A percentile compares a stretch with the other conserved stretches of the same genome.
Conservation (phyloP, 2,888 invertebrate genomes). For the Drosophila nr. perissopoda region DNA sequence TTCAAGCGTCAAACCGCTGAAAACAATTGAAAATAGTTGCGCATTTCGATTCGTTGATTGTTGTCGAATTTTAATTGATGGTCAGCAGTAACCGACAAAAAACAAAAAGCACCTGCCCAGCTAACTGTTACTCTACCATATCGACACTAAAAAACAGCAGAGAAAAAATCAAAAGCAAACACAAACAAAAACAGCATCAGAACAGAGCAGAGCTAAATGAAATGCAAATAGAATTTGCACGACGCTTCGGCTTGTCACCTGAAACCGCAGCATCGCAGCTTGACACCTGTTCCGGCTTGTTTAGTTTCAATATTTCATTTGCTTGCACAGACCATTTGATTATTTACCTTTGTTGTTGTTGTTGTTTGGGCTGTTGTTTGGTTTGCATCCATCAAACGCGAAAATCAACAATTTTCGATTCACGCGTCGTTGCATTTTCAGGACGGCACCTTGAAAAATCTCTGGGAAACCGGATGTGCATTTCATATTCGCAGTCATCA, state of each 20-base stretch:
- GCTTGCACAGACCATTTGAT: conserved; percentile 76
- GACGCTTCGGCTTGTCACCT: conserved; percentile 57
- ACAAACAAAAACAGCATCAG: conserved; percentile 12
- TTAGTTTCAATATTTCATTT: conserved; percentile 80
- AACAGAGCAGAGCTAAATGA: conserved; percentile 59
- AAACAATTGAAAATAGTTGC: conserved; percentile 72
- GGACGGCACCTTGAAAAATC: conserved; percentile 30
- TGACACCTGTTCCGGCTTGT: conserved; percentile 79
- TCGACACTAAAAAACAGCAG: conserved; percentile 13
- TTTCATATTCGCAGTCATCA: conserved; percentile 35
- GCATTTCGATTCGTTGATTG: conserved; percentile 69
- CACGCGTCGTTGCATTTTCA: conserved; percentile 61
- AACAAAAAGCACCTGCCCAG: background rate
- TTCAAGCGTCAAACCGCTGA: conserved; percentile 62
- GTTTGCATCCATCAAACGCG: conserved; percentile 32
- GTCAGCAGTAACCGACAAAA: conserved; percentile 17
- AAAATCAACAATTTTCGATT: conserved; percentile 47
- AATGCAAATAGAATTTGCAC: conserved; percentile 72
- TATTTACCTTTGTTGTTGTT: conserved; percentile 48
- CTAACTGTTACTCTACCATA: background rate
- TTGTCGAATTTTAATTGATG: conserved; percentile 70
- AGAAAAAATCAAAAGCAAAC: conserved; percentile 10
- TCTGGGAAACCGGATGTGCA: conserved; percentile 66
- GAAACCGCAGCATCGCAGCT: conserved; percentile 29
- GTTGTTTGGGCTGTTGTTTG: conserved; percentile 25